Base-by-base conservation (phyloP, 2,113 vertebrate species). In the Zosterops japonicus region DNA sequence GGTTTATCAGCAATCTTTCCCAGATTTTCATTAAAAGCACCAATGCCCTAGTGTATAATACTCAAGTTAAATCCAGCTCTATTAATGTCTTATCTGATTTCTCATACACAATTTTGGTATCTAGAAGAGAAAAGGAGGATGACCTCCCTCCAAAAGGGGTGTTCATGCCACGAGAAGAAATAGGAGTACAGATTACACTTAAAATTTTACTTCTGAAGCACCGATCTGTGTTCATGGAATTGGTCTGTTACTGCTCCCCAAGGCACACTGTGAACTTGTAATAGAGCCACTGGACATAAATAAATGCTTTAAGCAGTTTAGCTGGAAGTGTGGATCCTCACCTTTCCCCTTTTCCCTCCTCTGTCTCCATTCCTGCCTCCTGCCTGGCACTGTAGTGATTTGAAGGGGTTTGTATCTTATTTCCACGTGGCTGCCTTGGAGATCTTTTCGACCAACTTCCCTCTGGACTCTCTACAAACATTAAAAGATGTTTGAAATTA, bases 401-500 rank as follows among this genome's bases (percentile, higher is more conserved):
- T 56, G 35, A 29, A 94, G 57, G 57, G 23, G 1, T 89, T 94
- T 65, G 67, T 87, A 14, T 89, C 70, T 77, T 79, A 2, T 61
- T 93, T 94, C 71, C 94, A 57, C 7, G 9, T 87, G 87, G 84
- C 84, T 87, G 78, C 87, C 90, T 93, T 77, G 83, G 75, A 88
- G 79, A 92, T 95, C 89, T 83, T 79, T 90, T 76, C 14, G 0
- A 60, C 65, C 82, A 95, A 3, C 91, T 95, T 95, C 94, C 95
- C 94, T 61, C 78, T 82, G 89, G 91, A 93, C 91, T 84, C 76
- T 93, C 81, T 87, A 83, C 93, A 95, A 87, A 87, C 93, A 95
- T 93, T 95, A 94, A 94, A 94, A 96, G 94, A 93, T 95, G 70
- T 85, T 95, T 97, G 93, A 95, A 97, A 97, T 93, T 91, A 94